phyloP scores from a whole-genome alignment of 2,888 invertebrate species.

The Tipula helvola region DNA sequence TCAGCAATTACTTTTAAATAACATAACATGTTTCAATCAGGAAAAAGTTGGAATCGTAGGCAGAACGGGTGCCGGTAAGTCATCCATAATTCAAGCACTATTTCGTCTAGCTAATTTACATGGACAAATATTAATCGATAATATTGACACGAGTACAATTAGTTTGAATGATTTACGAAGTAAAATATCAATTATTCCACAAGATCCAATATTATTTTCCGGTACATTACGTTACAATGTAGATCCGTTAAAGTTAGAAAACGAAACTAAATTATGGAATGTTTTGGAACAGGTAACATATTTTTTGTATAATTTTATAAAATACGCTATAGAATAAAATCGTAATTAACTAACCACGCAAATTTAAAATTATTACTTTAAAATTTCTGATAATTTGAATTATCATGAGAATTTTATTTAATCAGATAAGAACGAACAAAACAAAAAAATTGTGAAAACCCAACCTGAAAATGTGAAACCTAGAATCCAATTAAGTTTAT shows the following conservation, averaged over 20 bases:
- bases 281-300: slow-evolving; percentile 40
- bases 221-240: slow-evolving; percentile 51
- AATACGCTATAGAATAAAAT: no score
- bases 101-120: slow-evolving; percentile 14
- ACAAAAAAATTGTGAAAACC: not conserved
- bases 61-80: slow-evolving; percentile 46
- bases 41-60: slow-evolving; percentile 48
- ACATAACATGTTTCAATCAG: not conserved
- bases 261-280: slow-evolving; percentile 56
- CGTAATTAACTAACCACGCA: not conserved
- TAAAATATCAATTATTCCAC: slow-evolving; percentile 51
- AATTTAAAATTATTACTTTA: not conserved
- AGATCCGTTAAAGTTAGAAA: slow-evolving; percentile 54
- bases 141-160: slow-evolving; percentile 12
- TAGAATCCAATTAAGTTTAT: not conserved
- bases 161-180: slow-evolving; percentile 37
- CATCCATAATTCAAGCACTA: slow-evolving; percentile 34
- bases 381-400: not conserved
- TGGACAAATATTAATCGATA: slow-evolving; percentile 14
- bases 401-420: not conserved
- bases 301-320: not conserved
- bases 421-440: not conserved
- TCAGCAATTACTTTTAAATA: no score
- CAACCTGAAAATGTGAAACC: not conserved
- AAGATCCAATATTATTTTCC: slow-evolving; percentile 54